These are phyloP conservation scores for Aradophagus sp. DNA, from an alignment of 1,140 invertebrate genomes.

Conservation along the genomic window DNA sequence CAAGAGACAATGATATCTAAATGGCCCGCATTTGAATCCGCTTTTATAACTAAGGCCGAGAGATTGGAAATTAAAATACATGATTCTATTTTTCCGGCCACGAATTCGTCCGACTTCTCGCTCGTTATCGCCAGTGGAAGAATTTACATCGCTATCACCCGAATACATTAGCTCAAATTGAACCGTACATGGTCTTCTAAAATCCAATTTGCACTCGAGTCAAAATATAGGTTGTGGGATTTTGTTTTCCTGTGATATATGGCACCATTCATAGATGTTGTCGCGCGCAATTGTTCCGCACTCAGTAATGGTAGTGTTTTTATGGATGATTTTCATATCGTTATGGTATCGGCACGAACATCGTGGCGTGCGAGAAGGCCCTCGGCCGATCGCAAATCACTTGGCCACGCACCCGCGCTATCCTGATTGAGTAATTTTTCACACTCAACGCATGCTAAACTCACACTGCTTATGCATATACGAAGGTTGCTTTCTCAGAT, in stretches of 20 bases:
- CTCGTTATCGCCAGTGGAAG: too few species aligned
- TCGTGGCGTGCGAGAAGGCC: conserved; percentile 8
- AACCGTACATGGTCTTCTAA: background rate
- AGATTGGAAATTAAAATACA: too few species aligned
- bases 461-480: conserved; percentile 16
- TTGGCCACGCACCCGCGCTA: conserved; percentile 10
- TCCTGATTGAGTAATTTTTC: conserved; percentile 49
- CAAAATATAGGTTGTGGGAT: conserved; percentile 28
- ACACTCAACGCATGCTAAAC: conserved; percentile 36
- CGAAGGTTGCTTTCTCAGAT: conserved; percentile 13
- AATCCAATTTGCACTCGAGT: conserved; percentile 15
- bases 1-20: too few species aligned
- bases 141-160: too few species aligned
- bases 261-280: conserved; percentile 21
- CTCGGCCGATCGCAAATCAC: conserved; percentile 10
- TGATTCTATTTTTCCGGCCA: too few species aligned
- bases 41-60: too few species aligned
- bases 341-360: conserved; percentile 26
- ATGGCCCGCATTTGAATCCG: too few species aligned
- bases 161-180: too few species aligned
- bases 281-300: conserved; percentile 28
- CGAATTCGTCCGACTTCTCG: too few species aligned
- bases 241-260: conserved; percentile 25
- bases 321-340: conserved; percentile 33
- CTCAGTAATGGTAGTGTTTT: conserved; percentile 20